phyloP scores from a whole-genome alignment of 2,888 invertebrate species.

The Cabera pusaria region DNA sequence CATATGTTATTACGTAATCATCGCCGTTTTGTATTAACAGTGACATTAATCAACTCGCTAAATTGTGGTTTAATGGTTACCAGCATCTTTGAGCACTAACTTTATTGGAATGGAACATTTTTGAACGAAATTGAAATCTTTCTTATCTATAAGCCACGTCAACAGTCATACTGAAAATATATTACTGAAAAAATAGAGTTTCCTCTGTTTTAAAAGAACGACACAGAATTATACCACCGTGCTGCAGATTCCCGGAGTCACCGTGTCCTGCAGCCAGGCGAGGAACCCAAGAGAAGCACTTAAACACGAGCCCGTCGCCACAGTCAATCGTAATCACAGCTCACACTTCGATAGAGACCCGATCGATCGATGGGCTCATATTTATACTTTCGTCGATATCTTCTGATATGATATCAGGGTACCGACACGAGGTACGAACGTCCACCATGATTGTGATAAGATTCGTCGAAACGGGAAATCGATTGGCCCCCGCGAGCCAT shows the following conservation, averaged over 20 bases:
- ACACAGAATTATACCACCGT: constrained; percentile 12
- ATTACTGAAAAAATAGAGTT: background rate
- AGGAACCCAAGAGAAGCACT: constrained; percentile 38
- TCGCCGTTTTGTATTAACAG: constrained; percentile 44
- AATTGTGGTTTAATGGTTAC: constrained; percentile 28
- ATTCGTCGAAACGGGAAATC: constrained; percentile 69
- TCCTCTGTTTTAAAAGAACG: constrained; percentile 1
- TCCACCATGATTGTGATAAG: constrained; percentile 80
- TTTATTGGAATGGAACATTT: constrained; percentile 10
- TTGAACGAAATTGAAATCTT: background rate
- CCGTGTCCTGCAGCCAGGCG: constrained; percentile 29
- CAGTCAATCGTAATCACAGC: constrained; percentile 67
- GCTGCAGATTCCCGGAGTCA: constrained; percentile 12
- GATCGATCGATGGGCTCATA: constrained; percentile 82
- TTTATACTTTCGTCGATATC: constrained; percentile 82
- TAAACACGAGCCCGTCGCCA: constrained; percentile 43
- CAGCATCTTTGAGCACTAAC: background rate
- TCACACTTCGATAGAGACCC: constrained; percentile 77
- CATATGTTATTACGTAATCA: constrained; percentile 75
- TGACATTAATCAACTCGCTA: constrained; percentile 43
- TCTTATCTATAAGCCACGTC: constrained; percentile 17
- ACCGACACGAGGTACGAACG: constrained; percentile 71
- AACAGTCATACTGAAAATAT: background rate
- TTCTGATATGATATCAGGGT: constrained; percentile 77
- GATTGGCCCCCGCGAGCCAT: constrained; percentile 71